phyloP scores from a whole-genome alignment of 1,140 invertebrate genomes.

The Drosophila seguyi region DNA sequence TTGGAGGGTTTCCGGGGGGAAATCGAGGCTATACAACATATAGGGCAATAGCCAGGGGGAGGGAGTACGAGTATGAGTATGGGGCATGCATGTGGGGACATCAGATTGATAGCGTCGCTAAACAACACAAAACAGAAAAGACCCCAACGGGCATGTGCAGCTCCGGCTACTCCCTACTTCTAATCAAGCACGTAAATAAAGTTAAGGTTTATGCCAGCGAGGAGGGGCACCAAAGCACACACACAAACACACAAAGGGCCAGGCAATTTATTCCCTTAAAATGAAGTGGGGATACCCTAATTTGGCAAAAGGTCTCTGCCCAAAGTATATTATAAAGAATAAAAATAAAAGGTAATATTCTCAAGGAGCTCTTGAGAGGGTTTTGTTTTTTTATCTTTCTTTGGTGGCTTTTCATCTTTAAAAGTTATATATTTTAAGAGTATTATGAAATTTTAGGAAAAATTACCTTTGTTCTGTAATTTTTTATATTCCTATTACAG shows the following conservation, averaged over 20 bases:
- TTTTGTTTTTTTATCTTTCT: neutral
- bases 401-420: too few relatives aligned
- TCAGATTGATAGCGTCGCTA: conserved; percentile 61
- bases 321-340: conserved; percentile 10
- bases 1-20: conserved; percentile 1
- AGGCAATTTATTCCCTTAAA: conserved; percentile 28
- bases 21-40: conserved; percentile 13
- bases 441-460: neutral
- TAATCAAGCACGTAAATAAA: conserved; percentile 84
- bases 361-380: neutral
- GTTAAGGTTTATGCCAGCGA: conserved; percentile 71
- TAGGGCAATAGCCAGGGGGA: neutral
- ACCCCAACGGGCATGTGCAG: conserved; percentile 25
- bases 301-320: neutral
- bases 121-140: conserved; percentile 52
- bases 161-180: conserved; percentile 46
- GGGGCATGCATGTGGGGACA: conserved; percentile 30
- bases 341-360: conserved; percentile 2
- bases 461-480: neutral
- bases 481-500: neutral
- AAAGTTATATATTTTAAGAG: neutral
- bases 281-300: conserved; percentile 41
- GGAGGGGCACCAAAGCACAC: conserved; percentile 12
- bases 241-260: conserved; percentile 22
- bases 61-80: neutral